Base-by-base conservation (phyloP, 2,888 invertebrate species). In the Platycheirus rosarum region DNA sequence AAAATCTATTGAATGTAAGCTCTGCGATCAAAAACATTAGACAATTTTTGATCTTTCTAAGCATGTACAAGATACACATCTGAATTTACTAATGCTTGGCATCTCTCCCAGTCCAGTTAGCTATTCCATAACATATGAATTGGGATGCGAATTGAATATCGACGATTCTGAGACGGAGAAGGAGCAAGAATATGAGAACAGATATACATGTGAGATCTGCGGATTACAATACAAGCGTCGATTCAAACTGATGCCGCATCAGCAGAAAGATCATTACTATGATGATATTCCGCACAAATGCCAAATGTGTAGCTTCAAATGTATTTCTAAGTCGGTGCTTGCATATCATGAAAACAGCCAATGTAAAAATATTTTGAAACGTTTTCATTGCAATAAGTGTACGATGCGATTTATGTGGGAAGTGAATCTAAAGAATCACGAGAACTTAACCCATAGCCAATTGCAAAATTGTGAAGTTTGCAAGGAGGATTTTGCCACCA, bases 111-210 rank as follows among this genome's bases (percentile, higher is more conserved):
- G 44, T 18, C 18, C 44, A 16, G 18, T 44, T 18, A 44, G 16
- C 44, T 42, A 42, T 16, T 42, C 44, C 8, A 44, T 44, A 1
- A 18, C 44, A 9, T 18, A 44, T 18, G 44, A 44, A 44, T 8
- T 44, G 9, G 44, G 44, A 7, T 18, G 44, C 8, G 44, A 44
- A 8, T 9, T 44, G 11, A 18, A 44, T 8, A 44, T 44, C 9
- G 44, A 44, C 9, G 44, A 44, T 18, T 44, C 44, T 9, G 44
- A 44, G 18, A 44, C 44, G 9, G 44, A 44, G 8, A 16, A 18
- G n/a, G 18, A 44, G n/a, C 18, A 18, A 44, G 18, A 44, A 44
- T 16, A 44, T 18, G 44, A 16, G 9, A 7, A 1, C 8, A 44
- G 11, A 44, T 44, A 44, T 9, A 16, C 8, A 18, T 44, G 44